Evolutionary conservation across 2,888 invertebrate genomes (phyloP), one percentile per base, ranked within the genome.

Genomic region (Campopleginae sp.): DNA sequence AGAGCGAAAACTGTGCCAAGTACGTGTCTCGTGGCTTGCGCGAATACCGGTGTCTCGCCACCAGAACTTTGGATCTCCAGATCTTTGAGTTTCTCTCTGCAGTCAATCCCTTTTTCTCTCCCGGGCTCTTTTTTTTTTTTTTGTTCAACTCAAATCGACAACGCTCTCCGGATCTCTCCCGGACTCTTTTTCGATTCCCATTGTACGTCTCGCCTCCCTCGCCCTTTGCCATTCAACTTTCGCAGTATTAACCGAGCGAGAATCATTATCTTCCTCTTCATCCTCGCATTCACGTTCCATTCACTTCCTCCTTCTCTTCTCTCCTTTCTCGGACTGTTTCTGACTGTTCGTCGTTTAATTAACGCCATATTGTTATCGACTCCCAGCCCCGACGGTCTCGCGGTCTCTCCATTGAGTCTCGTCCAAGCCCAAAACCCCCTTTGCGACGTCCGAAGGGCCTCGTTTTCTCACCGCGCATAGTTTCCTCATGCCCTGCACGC

Each of bases 351-450:
- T 85, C 88, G 88, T 88, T 89, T 91, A 91, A 90, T 91, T 90
- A 90, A 90, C 90, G 88, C 88, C 89, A 90, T 89, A 89, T 89
- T 90, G 88, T 90, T 89, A 91, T 90, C 87, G 76, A 86, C 79
- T 75, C n/a, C 27, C 65, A 38, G 38, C 4, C 38, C 10, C 19
- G 10, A 0, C 19, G 42, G 31, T 51, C 23, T 48, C 38, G 42
- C 31, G 76, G 14, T 38, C 48, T 19, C 8, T 19, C 12, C 54
- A 8, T 23, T 10, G n/a, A n/a, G 23, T 5, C 42, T 44, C 23
- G 27, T 44, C 1, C 4, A 38, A 10, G 10, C 38, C 38, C 38
- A 38, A 38, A 38, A 0, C 38, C 1, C 10, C 10, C 38, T 8
- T n/a, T n/a, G 14, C 46, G 44, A 54, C 12, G 33, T 23, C 19